Percentiles rank a stretch among this genome's conserved stretches.
Evolutionary conservation across 1,140 invertebrate species (phyloP).

Genomic region (Pristionchus pacificus): DNA sequence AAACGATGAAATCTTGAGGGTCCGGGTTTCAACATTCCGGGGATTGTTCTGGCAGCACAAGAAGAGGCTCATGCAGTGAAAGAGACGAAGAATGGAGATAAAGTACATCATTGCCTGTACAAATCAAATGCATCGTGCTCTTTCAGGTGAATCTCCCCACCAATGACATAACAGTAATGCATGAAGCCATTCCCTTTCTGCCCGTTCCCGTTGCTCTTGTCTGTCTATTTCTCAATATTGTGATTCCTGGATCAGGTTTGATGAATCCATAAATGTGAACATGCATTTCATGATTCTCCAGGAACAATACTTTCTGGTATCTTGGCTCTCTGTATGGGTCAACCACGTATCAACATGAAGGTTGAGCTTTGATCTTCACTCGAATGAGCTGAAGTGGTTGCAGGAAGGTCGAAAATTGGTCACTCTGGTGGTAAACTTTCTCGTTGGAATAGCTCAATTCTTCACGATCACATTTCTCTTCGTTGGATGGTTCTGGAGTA

Average conservation of each 20-base stretch:
- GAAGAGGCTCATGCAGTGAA: constrained; percentile 52
- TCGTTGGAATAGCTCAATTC: constrained; percentile 78
- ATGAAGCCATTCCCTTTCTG: constrained; percentile 80
- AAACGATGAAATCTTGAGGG: neutral
- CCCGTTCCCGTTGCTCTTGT: constrained; percentile 77
- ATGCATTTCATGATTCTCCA: constrained; percentile 57
- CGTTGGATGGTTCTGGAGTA: constrained; percentile 93
- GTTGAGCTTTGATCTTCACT: too few species aligned
- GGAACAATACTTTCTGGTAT: constrained; percentile 81
- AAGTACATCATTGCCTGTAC: constrained; percentile 30
- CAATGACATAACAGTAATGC: constrained; percentile 59
- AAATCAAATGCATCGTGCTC: neutral
- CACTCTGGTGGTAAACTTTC: constrained; percentile 67
- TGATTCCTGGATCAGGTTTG: constrained; percentile 78
- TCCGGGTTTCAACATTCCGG: constrained; percentile 47
- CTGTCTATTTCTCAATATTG: constrained; percentile 77
- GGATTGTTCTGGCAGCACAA: constrained; percentile 55
- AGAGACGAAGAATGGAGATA: constrained; percentile 47
- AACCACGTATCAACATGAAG: constrained; percentile 71
- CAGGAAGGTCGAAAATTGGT: constrained; percentile 63
- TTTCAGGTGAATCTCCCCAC: constrained; percentile 45
- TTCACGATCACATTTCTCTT: constrained; percentile 89
- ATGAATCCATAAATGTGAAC: neutral
- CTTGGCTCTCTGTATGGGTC: constrained; percentile 80
- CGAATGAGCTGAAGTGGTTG: constrained; percentile 64